Evolutionary conservation across 92 coral and sea anemone species (phyloP).

Genomic region (Palythoa caribaeorum): DNA sequence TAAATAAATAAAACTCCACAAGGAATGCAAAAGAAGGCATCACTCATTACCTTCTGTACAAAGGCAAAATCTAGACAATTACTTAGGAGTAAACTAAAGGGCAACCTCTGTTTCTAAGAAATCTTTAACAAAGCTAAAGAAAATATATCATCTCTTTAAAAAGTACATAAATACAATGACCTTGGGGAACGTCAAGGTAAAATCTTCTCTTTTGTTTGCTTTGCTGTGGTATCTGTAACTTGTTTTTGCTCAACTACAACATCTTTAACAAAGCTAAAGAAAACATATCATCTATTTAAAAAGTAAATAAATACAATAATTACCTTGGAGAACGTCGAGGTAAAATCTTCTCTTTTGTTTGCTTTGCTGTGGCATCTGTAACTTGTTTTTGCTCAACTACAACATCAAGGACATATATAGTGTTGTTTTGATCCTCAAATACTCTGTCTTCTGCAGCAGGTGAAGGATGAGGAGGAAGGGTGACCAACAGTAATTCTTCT

Average conservation of each 20-base stretch:
- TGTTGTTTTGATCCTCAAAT: not conserved
- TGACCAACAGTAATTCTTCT: not conserved
- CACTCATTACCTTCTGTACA: no score
- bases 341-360: not conserved
- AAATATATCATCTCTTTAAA: no score
- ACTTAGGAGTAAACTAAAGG: no score
- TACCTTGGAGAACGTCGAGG: constrained; percentile 36
- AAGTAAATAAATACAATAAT: not conserved
- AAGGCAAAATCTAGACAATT: no score
- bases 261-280: no score
- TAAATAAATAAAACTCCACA: no score
- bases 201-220: not conserved
- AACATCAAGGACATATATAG: not conserved
- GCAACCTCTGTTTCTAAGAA: no score
- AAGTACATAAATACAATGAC: not conserved
- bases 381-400: not conserved
- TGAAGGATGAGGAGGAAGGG: not conserved
- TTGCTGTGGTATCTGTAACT: not conserved
- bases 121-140: no score
- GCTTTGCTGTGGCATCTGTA: not conserved
- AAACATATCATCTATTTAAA: no score
- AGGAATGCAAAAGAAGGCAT: no score
- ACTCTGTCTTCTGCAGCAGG: not conserved
- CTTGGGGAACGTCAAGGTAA: constrained; percentile 31
- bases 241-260: not conserved